A percentile compares a stretch with the other conserved stretches of the same genome.
These are phyloP conservation scores for Falco cherrug DNA, from an alignment of 2,797 vertebrate genomes.

Conservation along the genomic window DNA sequence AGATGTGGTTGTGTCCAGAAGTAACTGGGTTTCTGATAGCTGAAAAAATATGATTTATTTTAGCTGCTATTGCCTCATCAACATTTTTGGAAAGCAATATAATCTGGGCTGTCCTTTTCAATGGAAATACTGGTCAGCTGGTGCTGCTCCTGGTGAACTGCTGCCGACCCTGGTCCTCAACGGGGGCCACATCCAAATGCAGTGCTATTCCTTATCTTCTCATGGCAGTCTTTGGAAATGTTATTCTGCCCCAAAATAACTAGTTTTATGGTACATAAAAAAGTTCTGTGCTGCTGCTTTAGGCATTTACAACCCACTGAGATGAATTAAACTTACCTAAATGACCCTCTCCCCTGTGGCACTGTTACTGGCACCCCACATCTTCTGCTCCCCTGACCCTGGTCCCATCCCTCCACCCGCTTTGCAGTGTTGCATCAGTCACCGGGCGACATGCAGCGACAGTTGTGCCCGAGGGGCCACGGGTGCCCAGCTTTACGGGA, in stretches of 20 bases:
- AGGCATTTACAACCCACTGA: neutral
- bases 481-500: rapidly evolving
- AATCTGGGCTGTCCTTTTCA: neutral
- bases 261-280: neutral
- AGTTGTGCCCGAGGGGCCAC: rapidly evolving
- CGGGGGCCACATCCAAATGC: neutral
- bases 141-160: neutral
- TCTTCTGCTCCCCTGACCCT: neutral
- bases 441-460: rapidly evolving
- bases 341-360: neutral
- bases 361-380: neutral
- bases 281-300: neutral
- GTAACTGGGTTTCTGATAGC: neutral
- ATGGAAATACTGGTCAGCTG: neutral
- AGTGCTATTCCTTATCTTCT: neutral
- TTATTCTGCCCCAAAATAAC: neutral
- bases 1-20: neutral
- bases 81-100: neutral
- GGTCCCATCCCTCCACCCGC: neutral
- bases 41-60: neutral
- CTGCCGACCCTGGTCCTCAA: neutral
- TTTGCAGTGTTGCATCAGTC: neutral
- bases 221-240: neutral
- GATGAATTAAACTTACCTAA: neutral
- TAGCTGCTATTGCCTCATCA: neutral